Percentiles rank a stretch among this genome's conserved stretches.
Evolutionary conservation across 2,888 invertebrate species (phyloP).

Genomic region (Pristionchus entomophagus): DNA sequence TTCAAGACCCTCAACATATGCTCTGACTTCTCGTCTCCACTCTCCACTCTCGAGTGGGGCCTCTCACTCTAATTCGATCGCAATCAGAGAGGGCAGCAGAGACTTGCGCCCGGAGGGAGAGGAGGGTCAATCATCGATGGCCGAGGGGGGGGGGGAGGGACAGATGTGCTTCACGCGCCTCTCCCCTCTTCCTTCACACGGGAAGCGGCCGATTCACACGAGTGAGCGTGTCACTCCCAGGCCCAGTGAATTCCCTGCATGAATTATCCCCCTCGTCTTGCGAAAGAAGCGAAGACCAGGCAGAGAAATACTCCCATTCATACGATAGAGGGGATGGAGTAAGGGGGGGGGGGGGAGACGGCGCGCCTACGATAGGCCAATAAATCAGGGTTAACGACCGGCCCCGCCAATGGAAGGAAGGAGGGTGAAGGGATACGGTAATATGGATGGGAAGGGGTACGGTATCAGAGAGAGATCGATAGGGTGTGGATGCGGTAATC

Average conservation of each 20-base stretch:
- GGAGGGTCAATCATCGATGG: slow-evolving; percentile 22
- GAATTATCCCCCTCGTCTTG: slow-evolving; percentile 41
- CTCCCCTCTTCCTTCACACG: not conserved
- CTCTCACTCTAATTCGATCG: slow-evolving; percentile 47
- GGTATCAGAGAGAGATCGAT: too few species aligned
- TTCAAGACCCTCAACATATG: slow-evolving; percentile 40
- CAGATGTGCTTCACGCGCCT: slow-evolving; percentile 44
- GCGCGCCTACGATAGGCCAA: slow-evolving; percentile 14
- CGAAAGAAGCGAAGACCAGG: slow-evolving; percentile 39
- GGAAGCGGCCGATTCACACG: slow-evolving; percentile 44
- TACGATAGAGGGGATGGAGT: not conserved
- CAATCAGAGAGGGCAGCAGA: slow-evolving; percentile 27
- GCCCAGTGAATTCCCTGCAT: too few species aligned
- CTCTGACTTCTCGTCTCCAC: slow-evolving; percentile 15
- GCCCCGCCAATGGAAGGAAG: not conserved
- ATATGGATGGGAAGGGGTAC: not conserved
- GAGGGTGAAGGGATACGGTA: slow-evolving; percentile 4
- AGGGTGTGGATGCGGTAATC: too few species aligned
- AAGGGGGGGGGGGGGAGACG: not conserved
- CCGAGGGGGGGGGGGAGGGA: not conserved
- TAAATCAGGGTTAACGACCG: slow-evolving; percentile 36
- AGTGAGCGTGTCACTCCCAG: slow-evolving; percentile 40
- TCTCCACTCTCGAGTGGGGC: slow-evolving; percentile 26
- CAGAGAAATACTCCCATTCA: slow-evolving; percentile 31
- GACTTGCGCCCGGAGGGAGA: not conserved